Conservation (phyloP, 2,113 vertebrate genomes). For the Lampris incognitus region DNA sequence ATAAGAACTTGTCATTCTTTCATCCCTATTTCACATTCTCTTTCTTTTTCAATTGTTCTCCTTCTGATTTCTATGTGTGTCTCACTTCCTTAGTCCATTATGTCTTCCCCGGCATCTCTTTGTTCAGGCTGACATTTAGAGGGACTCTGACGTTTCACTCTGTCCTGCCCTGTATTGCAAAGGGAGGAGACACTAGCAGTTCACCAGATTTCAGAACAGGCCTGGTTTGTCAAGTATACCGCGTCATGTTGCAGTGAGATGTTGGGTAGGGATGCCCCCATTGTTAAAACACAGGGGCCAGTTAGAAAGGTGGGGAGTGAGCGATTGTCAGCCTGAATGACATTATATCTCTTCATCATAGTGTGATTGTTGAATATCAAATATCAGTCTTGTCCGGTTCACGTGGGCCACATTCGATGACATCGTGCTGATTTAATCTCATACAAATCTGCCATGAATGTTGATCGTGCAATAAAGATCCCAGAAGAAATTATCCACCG, state of each 20-base stretch:
- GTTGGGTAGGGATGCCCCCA: neutral
- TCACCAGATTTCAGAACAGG: neutral
- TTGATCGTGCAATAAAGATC: too few relatives aligned
- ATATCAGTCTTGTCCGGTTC: too few relatives aligned
- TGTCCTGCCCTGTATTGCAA: conserved; percentile 7
- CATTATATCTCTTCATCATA: neutral
- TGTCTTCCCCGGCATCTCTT: conserved; percentile 7
- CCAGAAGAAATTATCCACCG: too few relatives aligned
- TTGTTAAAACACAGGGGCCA: conserved; percentile 3
- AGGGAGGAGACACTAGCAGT: neutral
- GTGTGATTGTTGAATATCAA: neutral
- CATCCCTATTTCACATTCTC: conserved; percentile 24
- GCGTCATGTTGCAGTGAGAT: neutral
- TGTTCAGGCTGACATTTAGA: conserved; percentile 29
- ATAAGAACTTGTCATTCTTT: conserved; percentile 5
- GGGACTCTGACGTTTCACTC: conserved; percentile 20
- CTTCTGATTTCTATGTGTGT: conserved; percentile 31
- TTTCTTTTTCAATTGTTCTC: conserved; percentile 12
- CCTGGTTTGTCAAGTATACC: neutral
- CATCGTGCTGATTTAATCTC: too few relatives aligned
- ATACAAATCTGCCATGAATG: too few relatives aligned
- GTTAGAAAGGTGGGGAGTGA: neutral
- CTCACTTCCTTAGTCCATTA: conserved; percentile 53
- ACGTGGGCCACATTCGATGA: too few relatives aligned
- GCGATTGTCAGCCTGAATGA: neutral